Percentiles rank a stretch among this genome's conserved stretches.
Evolutionary conservation across 2,888 invertebrate genomes (phyloP).

Genomic region (Malachius bipustulatus): DNA sequence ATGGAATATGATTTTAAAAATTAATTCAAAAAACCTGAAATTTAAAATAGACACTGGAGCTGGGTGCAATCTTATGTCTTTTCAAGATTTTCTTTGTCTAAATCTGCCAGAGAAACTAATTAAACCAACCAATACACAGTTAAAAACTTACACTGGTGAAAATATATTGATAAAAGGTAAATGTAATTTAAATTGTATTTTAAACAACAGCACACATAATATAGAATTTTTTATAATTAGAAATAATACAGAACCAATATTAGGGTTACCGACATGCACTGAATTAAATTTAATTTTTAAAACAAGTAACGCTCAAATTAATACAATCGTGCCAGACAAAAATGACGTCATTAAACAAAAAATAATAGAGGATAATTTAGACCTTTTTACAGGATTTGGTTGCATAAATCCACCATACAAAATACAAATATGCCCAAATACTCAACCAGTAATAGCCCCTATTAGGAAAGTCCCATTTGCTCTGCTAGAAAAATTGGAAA

Average conservation of each 20-base stretch:
- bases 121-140: slow-evolving; percentile 7
- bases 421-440: slow-evolving; percentile 11
- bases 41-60: too few species aligned
- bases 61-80: too few species aligned
- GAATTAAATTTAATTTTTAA: slow-evolving; percentile 11
- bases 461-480: slow-evolving; percentile 11
- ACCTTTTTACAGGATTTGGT: slow-evolving; percentile 11
- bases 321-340: slow-evolving; percentile 9
- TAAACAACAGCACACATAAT: slow-evolving; percentile 6
- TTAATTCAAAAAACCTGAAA: too few species aligned
- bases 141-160: slow-evolving; percentile 9
- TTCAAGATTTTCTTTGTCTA: too few species aligned
- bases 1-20: too few species aligned
- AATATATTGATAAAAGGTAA: slow-evolving; percentile 3
- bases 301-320: slow-evolving; percentile 5
- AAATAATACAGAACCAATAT: slow-evolving; percentile 4
- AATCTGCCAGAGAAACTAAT: too few species aligned
- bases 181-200: slow-evolving; percentile 10
- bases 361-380: slow-evolving; percentile 10
- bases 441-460: slow-evolving; percentile 10
- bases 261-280: slow-evolving; percentile 8
- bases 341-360: too few species aligned
- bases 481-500: slow-evolving; percentile 3
- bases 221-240: slow-evolving; percentile 8
- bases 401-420: slow-evolving; percentile 9